Conservation (phyloP, 2,888 invertebrate genomes). For the Agonopterix heracliana region DNA sequence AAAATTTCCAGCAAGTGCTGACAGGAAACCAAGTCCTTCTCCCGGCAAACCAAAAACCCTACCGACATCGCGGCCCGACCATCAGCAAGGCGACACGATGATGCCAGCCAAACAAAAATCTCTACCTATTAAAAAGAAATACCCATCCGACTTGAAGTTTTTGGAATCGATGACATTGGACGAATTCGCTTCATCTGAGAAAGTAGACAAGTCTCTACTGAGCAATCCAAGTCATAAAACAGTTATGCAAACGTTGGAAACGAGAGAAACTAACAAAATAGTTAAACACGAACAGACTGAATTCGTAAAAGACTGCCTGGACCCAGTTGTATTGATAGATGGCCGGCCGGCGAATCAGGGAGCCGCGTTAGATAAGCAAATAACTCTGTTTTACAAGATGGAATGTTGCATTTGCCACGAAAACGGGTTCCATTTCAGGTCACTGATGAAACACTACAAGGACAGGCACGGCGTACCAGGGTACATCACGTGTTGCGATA, state of each 20-base stretch:
- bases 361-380: conserved; percentile 57
- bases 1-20: conserved; percentile 21
- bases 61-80: conserved; percentile 23
- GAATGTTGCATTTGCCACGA: conserved; percentile 69
- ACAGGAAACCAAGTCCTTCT: conserved; percentile 17
- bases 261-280: conserved; percentile 20
- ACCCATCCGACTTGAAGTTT: conserved; percentile 49
- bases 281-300: conserved; percentile 16
- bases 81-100: conserved; percentile 51
- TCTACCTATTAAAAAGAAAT: conserved; percentile 35
- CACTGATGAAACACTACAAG: conserved; percentile 67
- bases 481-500: conserved; percentile 65
- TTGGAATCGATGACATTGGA: conserved; percentile 63
- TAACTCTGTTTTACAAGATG: conserved; percentile 68
- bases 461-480: conserved; percentile 69
- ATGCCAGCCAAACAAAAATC: conserved; percentile 26
- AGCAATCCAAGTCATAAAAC: conserved; percentile 24
- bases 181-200: conserved; percentile 56
- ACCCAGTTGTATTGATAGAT: conserved; percentile 53
- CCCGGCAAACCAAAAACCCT: conserved; percentile 16
- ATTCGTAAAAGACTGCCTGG: conserved; percentile 28
- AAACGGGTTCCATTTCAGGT: conserved; percentile 58
- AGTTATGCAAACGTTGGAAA: conserved; percentile 6
- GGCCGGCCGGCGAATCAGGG: conserved; percentile 64
- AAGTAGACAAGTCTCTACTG: conserved; percentile 49